These are phyloP conservation scores for Asarcornis scutulata DNA, from an alignment of 2,113 vertebrate genomes.

Conservation along the genomic window DNA sequence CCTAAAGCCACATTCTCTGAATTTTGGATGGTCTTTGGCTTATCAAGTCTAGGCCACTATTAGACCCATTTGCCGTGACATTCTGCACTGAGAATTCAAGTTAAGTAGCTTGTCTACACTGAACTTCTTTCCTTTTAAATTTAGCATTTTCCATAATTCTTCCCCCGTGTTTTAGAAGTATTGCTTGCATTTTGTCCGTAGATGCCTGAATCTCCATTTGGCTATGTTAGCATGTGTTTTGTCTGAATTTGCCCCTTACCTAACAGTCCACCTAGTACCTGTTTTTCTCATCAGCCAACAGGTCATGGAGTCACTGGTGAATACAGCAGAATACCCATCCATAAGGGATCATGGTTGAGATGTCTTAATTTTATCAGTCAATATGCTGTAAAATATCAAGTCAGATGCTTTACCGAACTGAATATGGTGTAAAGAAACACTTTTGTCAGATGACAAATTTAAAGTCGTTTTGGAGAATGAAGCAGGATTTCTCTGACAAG, in stretches of 20 bases:
- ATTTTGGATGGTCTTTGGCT: background rate
- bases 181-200: background rate
- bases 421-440: background rate
- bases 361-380: background rate
- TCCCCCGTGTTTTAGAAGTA: background rate
- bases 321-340: background rate
- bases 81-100: background rate
- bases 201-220: background rate
- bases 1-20: background rate
- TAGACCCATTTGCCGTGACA: background rate
- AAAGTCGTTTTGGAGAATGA: background rate
- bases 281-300: background rate
- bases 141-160: background rate
- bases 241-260: background rate
- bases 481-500: background rate
- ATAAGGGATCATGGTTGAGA: background rate
- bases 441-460: background rate
- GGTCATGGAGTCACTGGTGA: background rate
- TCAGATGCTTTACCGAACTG: background rate
- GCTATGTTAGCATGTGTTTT: background rate
- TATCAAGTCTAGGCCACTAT: background rate
- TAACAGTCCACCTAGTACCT: background rate
- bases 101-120: background rate
- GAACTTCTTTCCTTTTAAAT: background rate
- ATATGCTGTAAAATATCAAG: background rate